Conservation (phyloP, 2,888 invertebrate species). For the Phyllotreta cruciferae region DNA sequence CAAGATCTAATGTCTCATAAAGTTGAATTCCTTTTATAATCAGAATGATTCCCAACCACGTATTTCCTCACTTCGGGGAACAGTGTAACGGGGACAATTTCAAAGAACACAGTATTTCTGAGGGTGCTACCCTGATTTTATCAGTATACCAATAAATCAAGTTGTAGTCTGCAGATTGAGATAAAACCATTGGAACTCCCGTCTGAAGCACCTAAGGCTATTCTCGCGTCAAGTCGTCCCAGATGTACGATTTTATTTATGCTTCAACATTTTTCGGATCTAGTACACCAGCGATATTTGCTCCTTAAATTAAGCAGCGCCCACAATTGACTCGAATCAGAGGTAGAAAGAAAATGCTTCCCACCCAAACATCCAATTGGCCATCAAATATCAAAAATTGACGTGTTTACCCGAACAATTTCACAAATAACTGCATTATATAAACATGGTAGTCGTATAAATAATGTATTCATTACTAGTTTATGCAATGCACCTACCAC, state of each 20-base stretch:
- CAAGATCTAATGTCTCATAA: constrained; percentile 21
- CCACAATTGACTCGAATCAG: constrained; percentile 37
- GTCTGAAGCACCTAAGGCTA: constrained; percentile 58
- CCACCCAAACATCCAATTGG: constrained; percentile 19
- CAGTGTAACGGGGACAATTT: constrained; percentile 31
- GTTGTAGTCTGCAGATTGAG: constrained; percentile 56
- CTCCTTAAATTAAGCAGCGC: constrained; percentile 51
- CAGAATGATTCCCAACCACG: constrained; percentile 28
- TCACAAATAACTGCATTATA: neutral
- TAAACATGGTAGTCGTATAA: too few relatives aligned
- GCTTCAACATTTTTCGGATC: constrained; percentile 54
- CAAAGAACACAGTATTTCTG: constrained; percentile 40
- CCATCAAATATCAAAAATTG: too few relatives aligned
- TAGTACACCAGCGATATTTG: constrained; percentile 51
- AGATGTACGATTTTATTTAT: constrained; percentile 58
- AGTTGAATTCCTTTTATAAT: constrained; percentile 30
- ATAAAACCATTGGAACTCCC: constrained; percentile 56
- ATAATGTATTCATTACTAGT: too few relatives aligned
- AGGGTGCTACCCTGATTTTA: constrained; percentile 58
- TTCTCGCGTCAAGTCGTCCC: constrained; percentile 57
- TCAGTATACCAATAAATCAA: constrained; percentile 58
- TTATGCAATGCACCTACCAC: too few relatives aligned
- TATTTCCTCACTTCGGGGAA: constrained; percentile 29
- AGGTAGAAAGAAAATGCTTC: constrained; percentile 33
- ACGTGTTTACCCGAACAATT: neutral